phyloP scores from a whole-genome alignment of 35 echinoderm and acorn worm genomes.

The Anneissia japonica region DNA sequence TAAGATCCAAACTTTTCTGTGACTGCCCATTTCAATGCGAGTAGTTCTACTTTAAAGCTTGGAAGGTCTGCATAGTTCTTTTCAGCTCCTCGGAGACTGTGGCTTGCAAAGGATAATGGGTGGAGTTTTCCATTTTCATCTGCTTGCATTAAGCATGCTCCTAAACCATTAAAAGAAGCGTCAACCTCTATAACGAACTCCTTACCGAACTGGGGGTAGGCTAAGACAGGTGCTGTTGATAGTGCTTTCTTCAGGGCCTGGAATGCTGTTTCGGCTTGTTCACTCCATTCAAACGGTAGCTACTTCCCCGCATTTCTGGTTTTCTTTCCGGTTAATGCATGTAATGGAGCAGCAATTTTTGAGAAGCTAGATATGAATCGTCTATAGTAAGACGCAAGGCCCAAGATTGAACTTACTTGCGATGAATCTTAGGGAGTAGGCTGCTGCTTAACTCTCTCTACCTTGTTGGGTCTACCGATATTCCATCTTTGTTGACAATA shows the following conservation, averaged over 20 bases:
- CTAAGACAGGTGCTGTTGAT: slow-evolving; percentile 11
- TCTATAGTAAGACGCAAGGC: neutral
- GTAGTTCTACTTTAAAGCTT: slow-evolving; percentile 3
- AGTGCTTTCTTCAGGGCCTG: slow-evolving; percentile 2
- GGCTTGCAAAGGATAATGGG: neutral
- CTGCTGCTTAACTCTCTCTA: neutral
- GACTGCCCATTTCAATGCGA: neutral
- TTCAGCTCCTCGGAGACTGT: neutral
- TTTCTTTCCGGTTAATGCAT: too few relatives aligned
- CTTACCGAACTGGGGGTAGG: slow-evolving; percentile 6
- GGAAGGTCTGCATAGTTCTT: neutral
- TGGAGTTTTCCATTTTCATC: slow-evolving; percentile 21
- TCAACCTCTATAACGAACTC: slow-evolving; percentile 28
- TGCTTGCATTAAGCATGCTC: slow-evolving; percentile 7
- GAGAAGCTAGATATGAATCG: neutral
- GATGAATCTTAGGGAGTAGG: neutral
- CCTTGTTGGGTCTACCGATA: neutral
- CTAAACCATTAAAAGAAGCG: slow-evolving; percentile 22
- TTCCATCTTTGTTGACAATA: neutral
- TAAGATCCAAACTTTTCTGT: neutral
- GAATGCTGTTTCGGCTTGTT: slow-evolving; percentile 7
- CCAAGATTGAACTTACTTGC: neutral
- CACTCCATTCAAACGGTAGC: neutral
- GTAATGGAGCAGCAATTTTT: neutral
- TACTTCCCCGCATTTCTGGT: neutral